Evolutionary conservation across 2,797 vertebrate genomes (phyloP), one percentile per base, ranked within the genome.

Genomic region (Acanthiza pusilla): DNA sequence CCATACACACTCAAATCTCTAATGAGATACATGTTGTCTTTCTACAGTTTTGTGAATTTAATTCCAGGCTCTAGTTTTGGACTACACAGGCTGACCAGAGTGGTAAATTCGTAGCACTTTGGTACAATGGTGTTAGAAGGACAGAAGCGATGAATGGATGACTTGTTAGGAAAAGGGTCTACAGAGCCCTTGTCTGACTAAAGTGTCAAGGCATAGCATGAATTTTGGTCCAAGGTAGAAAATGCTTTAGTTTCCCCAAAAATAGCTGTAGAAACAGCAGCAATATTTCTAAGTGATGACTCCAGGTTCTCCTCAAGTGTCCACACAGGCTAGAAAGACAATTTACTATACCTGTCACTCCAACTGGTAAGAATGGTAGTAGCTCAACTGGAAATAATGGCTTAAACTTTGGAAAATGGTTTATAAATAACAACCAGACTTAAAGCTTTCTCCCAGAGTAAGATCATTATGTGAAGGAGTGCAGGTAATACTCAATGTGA

Each of bases 301-400:
- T 48, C 12, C 21, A 84, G 16, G 10, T 18, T 82, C 27, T 82
- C 14, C 45, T 67, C 22, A 54, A 62, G 15, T 10, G 27, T 43
- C 30, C 5, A 11, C 47, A 25, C 3, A 48, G 20, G 3, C 19
- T 68, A n/a, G 63, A 82, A 57, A 7, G 42, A 65, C 20, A 76
- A 45, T 61, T 53, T 18, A 19, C 9, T 45, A 26, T 10, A 43
- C 7, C 5, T 8, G 1, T 5, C 4, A 2, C 15, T 58, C 30
- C 50, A 67, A 0, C 5, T 0, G 0, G 2, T 58, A 21, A 22
- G 13, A 84, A 63, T 60, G 16, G n/a, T 40, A 47, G 12, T 15
- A 71, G 22, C 19, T 71, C 22, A 38, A 40, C 40, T 74, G 43
- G 22, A 70, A 91, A 81, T 13, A 83, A 36, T 1, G 42, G 11